phyloP scores from a whole-genome alignment of 1,140 invertebrate genomes.

The Drosophila santomea region DNA sequence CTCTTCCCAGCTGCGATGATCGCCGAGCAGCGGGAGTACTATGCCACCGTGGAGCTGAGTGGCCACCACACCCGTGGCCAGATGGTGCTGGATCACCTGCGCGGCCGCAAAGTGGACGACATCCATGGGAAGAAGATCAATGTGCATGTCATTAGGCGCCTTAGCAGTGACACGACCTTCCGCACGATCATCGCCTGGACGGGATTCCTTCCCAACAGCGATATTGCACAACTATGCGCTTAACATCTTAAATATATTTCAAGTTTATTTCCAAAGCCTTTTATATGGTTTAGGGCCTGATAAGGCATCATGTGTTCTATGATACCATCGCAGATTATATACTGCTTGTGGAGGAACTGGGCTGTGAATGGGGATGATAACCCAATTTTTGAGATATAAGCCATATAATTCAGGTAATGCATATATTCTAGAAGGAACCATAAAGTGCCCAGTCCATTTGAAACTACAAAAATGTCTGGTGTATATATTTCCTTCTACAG shows the following conservation, averaged over 20 bases:
- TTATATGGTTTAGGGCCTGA: conserved; percentile 1
- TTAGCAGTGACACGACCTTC: conserved; percentile 36
- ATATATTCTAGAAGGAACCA: background rate
- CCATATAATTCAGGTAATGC: too few relatives aligned
- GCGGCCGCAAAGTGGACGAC: conserved; percentile 29
- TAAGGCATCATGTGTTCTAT: background rate
- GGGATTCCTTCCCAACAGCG: conserved; percentile 22
- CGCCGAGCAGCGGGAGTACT: conserved; percentile 61
- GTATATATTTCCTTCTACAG: conserved; percentile 48
- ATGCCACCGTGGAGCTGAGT: conserved; percentile 75
- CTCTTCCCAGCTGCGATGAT: conserved; percentile 84
- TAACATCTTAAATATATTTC: background rate
- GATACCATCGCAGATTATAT: too few relatives aligned
- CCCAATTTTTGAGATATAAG: conserved; percentile 5
- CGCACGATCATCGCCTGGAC: conserved; percentile 56
- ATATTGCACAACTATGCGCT: conserved; percentile 12
- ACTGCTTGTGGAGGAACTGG: background rate
- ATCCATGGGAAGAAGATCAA: conserved; percentile 41
- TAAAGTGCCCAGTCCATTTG: conserved; percentile 5
- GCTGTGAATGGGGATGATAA: conserved; percentile 1
- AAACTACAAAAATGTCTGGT: conserved; percentile 45
- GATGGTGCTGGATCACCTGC: conserved; percentile 67
- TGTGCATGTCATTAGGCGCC: conserved; percentile 33
- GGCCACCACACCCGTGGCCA: conserved; percentile 65
- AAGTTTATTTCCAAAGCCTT: too few relatives aligned